These are phyloP conservation scores for Pleuronectes platessa DNA, from an alignment of 2,113 vertebrate species.

Conservation along the genomic window DNA sequence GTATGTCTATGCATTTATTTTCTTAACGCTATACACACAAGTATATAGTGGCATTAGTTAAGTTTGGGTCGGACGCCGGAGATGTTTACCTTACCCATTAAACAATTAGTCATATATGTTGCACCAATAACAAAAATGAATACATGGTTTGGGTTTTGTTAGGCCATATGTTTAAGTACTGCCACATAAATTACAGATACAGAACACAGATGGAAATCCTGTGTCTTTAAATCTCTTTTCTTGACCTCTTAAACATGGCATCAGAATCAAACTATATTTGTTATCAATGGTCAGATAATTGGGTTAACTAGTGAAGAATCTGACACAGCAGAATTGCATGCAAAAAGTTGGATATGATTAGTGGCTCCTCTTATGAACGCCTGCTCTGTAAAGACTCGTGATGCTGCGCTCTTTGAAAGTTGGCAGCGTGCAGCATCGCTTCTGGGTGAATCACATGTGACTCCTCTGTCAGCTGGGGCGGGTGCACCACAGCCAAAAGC, in stretches of 20 bases:
- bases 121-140: neutral
- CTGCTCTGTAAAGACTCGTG: slow-evolving; percentile 1
- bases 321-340: neutral
- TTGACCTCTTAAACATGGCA: neutral
- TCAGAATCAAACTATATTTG: neutral
- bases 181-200: neutral
- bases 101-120: neutral
- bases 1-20: no score
- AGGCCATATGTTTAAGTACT: neutral
- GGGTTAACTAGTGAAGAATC: no score
- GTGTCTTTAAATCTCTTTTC: neutral
- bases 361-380: neutral
- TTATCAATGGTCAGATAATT: neutral
- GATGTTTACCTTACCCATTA: neutral
- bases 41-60: neutral
- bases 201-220: neutral
- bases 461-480: slow-evolving; percentile 55
- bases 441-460: slow-evolving; percentile 55
- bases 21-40: neutral
- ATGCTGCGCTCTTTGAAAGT: slow-evolving; percentile 24
- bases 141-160: neutral
- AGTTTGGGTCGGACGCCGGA: neutral
- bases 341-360: neutral
- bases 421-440: slow-evolving; percentile 28
- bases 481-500: slow-evolving; percentile 31